Base-by-base conservation (phyloP, 2,113 vertebrate genomes). In the Microcebus griseorufus region DNA sequence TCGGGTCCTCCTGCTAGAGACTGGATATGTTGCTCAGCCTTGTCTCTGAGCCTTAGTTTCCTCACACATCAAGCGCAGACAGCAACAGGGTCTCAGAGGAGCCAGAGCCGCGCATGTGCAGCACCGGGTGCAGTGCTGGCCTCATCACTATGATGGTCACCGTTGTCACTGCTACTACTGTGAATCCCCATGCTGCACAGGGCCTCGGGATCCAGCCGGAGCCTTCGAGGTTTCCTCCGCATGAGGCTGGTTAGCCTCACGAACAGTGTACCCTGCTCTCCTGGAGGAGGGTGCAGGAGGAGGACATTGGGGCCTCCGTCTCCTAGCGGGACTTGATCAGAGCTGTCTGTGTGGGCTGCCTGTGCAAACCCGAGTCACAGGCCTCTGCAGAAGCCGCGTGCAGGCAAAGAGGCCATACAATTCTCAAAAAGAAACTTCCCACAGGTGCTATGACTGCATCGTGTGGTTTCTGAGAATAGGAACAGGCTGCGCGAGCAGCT, bases 361-460 rank as follows among this genome's bases (percentile, higher is more conserved):
- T 37, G 10, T 37, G 37, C 6, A 34, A 94, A 45, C 45, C 85
- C 5, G 2, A 82, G 60, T 72, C 37, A 92, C 18, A 39, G 78
- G 78, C 39, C n/a, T 92, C 82, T 90, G 64, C 60, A 81, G 89
- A 91, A 91, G 9, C 39, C 89, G 87, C 53, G 51, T 92, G 42
- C 80, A 73, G 65, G 88, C 83, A 92, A 81, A 96, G 34, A 73
- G 75, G 72, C 92, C 84, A 93, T 97, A 92, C 85, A 69, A 90
- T 88, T 97, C 97, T 95, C 93, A 97, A 78, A 92, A 88, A 75
- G 91, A 87, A 96, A 90, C 69, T 93, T 97, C 92, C 86, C 70
- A 64, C 3, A 42, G 92, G 87, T 80, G 86, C 90, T 93, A 85
- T 95, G 82, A 93, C 88, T 78, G 90, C n/a, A 25, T 58, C 45